Conservation (phyloP, 2,888 invertebrate species). For the Eugnorisma glareosa region DNA sequence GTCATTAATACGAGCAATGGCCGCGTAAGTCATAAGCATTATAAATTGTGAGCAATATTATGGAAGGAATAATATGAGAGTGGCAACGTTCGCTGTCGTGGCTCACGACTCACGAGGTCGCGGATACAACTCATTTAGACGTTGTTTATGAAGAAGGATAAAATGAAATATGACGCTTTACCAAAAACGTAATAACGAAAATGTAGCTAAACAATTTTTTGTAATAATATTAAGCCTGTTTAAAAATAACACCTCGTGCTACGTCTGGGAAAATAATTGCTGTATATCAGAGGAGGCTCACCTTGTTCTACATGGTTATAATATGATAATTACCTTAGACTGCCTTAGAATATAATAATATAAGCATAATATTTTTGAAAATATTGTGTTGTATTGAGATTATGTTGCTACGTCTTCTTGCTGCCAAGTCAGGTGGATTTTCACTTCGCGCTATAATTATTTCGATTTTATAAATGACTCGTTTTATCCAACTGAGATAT, state of each 20-base stretch:
- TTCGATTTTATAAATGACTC: conserved; percentile 70
- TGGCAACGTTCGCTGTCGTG: conserved; percentile 66
- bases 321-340: conserved; percentile 1
- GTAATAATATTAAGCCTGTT: conserved; percentile 30
- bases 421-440: conserved; percentile 15
- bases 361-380: background rate
- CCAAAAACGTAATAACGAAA: conserved; percentile 68
- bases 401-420: background rate
- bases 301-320: background rate
- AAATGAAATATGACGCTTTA: conserved; percentile 69
- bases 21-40: conserved; percentile 68
- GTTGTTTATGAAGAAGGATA: conserved; percentile 73
- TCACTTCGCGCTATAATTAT: conserved; percentile 61
- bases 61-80: conserved; percentile 70
- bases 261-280: conserved; percentile 24
- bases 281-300: background rate
- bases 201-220: conserved; percentile 39
- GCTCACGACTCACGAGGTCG: conserved; percentile 34
- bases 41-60: conserved; percentile 75
- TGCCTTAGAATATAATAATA: no score
- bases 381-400: background rate
- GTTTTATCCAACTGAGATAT: conserved; percentile 72
- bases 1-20: conserved; percentile 73
- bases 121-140: conserved; percentile 71
- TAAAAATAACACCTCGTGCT: conserved; percentile 24